Base-by-base conservation (phyloP, 2,113 vertebrate species). In the Tachysurus fulvidraco region DNA sequence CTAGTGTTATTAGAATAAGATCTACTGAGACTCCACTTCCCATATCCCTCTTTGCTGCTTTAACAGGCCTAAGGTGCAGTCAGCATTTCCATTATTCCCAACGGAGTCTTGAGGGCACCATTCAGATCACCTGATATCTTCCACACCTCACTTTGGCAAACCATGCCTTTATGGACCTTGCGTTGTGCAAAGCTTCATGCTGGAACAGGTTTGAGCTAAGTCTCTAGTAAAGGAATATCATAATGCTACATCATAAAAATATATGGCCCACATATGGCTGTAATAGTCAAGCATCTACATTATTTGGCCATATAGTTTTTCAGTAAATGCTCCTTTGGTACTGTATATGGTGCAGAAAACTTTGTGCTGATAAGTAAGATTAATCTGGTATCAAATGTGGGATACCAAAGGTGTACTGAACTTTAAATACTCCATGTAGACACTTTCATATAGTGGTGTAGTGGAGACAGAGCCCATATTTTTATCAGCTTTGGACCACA, bases 381-480 rank as follows among this genome's bases (percentile, higher is more conserved):
- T 93, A 93, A 60, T 92, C 92, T 86, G 94, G 93, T 89, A 94
- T 89, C 90, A 93, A 74, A 44, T 10, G 1, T 74, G 9, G 0
- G 46, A 10, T 74, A 0, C 44, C 9, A 44, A 36, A 36, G 36
- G 36, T 36, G 36, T 36, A 36, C 36, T 36, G 36, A 36, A 36
- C 36, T 11, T 46, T 23, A 46, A 74, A 46, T 74, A 46, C 21
- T 23, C 71, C 71, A 74, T 50, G 44, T 25, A 11, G 4, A 50
- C 44, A 50, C 21, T 50, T 76, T 50, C 19, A 44, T 44, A 73
- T 44, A 6, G 12, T 14, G 23, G 10, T 76, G 21, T 50, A 76
- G 10, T 76, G 41, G 36, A 23, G 41, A 46, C 23, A 5, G 41
- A 44, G 11, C 44, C 21, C 44, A 1, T 50, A 3, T 76, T 6